Base-by-base conservation (phyloP, 2,797 vertebrate species). In the Acipenser transmontanus region DNA sequence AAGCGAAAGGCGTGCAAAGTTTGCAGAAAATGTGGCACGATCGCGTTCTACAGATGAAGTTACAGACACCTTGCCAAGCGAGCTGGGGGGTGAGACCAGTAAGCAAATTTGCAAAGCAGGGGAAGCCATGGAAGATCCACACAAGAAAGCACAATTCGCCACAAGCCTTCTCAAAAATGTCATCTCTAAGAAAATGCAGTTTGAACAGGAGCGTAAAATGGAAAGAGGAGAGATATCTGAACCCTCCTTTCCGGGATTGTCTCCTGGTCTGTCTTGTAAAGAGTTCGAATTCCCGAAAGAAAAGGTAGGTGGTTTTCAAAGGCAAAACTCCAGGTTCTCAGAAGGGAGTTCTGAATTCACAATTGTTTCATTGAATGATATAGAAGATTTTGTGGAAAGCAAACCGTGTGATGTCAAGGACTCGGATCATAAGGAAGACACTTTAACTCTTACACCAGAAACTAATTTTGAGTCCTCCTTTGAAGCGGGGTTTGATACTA, bases 141-240 rank as follows among this genome's bases (percentile, higher is more conserved):
- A 90, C 73, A 93, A 92, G 67, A 94, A 94, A 74, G 94, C 95
- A 1, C 89, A 86, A 65, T 94, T 94, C 67, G 97, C 97, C 1
- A 98, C 96, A 1, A 98, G 93, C 66, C 88, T 98, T 13, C 85
- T 98, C 68, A 92, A 97, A 86, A 98, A 97, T 49, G 92, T 98
- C 0, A 97, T 99, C 80, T 98, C 95, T 70, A 98, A 99, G 85
- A 98, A 97, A 81, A 99, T 98, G 96, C 95, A 93, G 75, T 88
- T 91, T 68, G 97, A 99, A 50, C 93, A 96, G 13, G 96, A 97
- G 80, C 88, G 93, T 63, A 94, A 93, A 78, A 93, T 95, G 94
- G 96, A 98, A 76, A 85, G 93, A 62, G 94, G 94, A 0, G 90
- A 94, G 70, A 85, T 92, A 48, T 73, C 73, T 0, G 90, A 93